A percentile compares a stretch with the other conserved stretches of the same genome.
These are phyloP conservation scores for Sycophila texana DNA, from an alignment of 2,888 invertebrate genomes.

Conservation along the genomic window DNA sequence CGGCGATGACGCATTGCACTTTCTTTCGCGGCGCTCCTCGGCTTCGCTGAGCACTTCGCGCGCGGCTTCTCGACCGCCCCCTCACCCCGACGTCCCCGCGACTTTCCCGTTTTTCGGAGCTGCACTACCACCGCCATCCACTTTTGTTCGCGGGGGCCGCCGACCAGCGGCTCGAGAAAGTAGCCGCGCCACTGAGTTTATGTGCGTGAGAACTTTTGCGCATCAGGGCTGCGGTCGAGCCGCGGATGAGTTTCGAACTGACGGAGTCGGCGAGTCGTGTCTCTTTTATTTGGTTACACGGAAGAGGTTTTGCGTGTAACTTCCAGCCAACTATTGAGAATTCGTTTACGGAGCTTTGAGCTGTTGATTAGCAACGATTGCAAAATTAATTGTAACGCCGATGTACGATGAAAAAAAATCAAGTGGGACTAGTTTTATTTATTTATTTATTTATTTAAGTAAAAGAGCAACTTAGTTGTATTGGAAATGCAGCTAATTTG, in stretches of 20 bases:
- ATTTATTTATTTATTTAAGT: too few relatives aligned
- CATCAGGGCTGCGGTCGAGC: slow-evolving; percentile 15
- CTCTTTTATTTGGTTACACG: background rate
- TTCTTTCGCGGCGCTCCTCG: background rate
- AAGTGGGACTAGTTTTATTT: too few relatives aligned
- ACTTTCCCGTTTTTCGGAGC: background rate
- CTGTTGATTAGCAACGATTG: slow-evolving; percentile 10
- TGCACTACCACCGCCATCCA: background rate
- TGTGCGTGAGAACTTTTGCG: slow-evolving; percentile 14
- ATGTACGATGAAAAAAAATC: too few relatives aligned
- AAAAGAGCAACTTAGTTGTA: too few relatives aligned
- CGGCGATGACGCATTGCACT: background rate
- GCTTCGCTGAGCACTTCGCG: background rate
- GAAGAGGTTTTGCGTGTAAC: background rate
- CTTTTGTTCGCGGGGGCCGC: background rate
- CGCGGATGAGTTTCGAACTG: background rate
- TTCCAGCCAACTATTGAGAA: background rate
- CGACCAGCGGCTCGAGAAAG: background rate
- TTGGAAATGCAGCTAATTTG: too few relatives aligned
- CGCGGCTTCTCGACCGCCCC: background rate
- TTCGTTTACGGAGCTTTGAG: slow-evolving; percentile 2
- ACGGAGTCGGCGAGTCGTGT: background rate
- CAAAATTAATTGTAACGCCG: too few relatives aligned
- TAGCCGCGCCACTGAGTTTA: slow-evolving; percentile 5
- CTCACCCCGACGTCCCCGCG: too few relatives aligned